A percentile compares a stretch with the other conserved stretches of the same genome.
Evolutionary conservation across 2,113 vertebrate species (phyloP).

Genomic region (Rallus limicola): DNA sequence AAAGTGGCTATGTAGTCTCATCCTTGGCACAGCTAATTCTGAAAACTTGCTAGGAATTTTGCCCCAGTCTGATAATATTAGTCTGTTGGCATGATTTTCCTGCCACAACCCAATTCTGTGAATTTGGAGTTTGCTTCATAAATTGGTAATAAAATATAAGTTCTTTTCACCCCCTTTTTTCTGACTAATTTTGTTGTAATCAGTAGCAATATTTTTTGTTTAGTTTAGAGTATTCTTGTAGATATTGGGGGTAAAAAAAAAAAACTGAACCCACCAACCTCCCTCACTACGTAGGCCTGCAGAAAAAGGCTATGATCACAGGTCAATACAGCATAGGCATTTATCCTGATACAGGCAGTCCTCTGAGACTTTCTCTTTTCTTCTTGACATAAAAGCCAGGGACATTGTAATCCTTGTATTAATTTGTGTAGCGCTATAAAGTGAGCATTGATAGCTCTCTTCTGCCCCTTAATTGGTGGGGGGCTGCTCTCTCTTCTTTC

Average conservation of each 20-base stretch:
- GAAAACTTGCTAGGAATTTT: conserved; percentile 1
- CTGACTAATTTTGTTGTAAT: not conserved
- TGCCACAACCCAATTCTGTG: not conserved
- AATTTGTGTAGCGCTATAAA: not conserved
- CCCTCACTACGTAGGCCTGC: not conserved
- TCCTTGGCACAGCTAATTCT: not conserved
- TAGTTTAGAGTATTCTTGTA: not conserved
- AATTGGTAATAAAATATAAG: not conserved
- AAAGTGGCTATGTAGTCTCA: not conserved
- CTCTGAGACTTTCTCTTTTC: not conserved
- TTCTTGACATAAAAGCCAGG: not conserved
- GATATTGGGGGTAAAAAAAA: not conserved
- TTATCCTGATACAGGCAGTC: not conserved
- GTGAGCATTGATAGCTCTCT: not conserved
- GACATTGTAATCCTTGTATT: not conserved
- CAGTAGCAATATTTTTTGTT: not conserved
- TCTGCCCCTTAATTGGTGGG: not conserved
- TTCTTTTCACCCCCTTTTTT: not conserved
- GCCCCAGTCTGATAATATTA: not conserved
- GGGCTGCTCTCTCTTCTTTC: not conserved
- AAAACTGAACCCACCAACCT: not conserved
- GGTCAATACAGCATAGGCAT: not conserved
- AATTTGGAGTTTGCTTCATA: not conserved
- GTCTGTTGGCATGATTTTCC: not conserved
- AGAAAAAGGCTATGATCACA: not conserved